Evolutionary conservation across 2,113 vertebrate species (phyloP), one percentile per base, ranked within the genome.

Genomic region (Trematocara variabile): DNA sequence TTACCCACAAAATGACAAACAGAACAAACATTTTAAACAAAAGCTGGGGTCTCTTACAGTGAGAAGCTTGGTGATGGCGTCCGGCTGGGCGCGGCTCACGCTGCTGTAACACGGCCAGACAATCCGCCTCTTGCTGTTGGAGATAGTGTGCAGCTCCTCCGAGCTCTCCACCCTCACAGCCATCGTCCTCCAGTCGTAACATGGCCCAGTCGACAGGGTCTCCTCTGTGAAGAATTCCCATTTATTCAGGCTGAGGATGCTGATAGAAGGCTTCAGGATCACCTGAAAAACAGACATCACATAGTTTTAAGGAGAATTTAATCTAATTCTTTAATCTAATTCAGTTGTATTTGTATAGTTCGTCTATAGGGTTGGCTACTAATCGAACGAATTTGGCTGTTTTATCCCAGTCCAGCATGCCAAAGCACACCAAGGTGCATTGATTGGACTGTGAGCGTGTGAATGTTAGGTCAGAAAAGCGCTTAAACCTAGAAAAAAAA

Each of bases 21-120:
- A 18, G 4, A 4, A 34, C 2, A 14, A 75, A 33, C 8, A 78
- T 65, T 65, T 37, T 20, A 70, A 25, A 44, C 12, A 70, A 22
- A 70, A 70, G 20, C 2, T 5, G 4, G 5, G 8, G 9, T 6
- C 9, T 96, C 97, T 97, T 94, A 99, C 99, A 33, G 95, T 94
- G 88, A 99, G 96, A 65, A 99, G 97, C 85, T 97, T 97, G 94
- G 97, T 99, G 94, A 99, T 97, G 78, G 97, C 98, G 41, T 99
- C 97, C 0, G 98, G 98, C 92, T 99, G 98, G 34, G 96, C 94
- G 11, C 95, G 96, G 91, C 93, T 94, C 83, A 99, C 94, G 18
- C 97, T 97, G 88, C 98, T 98, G 18, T 99, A 99, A 93, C 98
- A 99, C 0, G 98, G 98, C 99, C 99, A 99, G 33, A 99, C 97